phyloP scores from a whole-genome alignment of 2,797 vertebrate genomes.

The Tinamus major region DNA sequence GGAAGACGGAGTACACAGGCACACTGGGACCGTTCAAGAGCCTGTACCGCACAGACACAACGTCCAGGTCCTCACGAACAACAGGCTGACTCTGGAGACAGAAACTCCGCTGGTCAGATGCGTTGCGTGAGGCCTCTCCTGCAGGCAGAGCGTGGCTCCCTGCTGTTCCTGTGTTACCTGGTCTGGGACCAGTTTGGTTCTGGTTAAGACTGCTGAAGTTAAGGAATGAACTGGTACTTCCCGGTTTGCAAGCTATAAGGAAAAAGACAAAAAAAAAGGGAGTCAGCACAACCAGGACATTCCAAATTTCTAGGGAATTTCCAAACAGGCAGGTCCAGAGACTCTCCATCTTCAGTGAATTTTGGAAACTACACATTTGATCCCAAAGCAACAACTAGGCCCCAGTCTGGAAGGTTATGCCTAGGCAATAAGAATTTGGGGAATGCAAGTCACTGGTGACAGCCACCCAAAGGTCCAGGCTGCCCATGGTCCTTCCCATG shows the following conservation, averaged over 20 bases:
- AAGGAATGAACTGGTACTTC: slow-evolving; percentile 63
- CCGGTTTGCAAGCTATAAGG: slow-evolving; percentile 86
- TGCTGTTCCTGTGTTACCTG: background rate
- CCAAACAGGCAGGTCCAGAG: background rate
- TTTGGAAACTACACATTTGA: background rate
- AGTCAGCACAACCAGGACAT: background rate
- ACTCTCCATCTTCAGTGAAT: background rate
- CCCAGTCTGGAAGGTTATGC: background rate
- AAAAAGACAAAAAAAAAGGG: background rate
- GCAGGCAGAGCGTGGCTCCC: background rate
- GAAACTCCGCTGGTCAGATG: background rate
- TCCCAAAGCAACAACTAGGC: background rate
- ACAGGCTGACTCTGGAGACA: slow-evolving; percentile 86
- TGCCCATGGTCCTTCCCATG: background rate
- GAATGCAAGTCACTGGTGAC: background rate
- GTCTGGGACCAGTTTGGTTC: slow-evolving; percentile 21
- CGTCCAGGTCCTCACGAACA: slow-evolving; percentile 87
- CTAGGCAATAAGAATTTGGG: background rate
- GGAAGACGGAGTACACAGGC: slow-evolving; percentile 74
- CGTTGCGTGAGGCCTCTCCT: accelerated
- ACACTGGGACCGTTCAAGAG: slow-evolving; percentile 80
- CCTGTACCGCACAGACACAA: slow-evolving; percentile 87
- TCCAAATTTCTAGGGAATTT: background rate
- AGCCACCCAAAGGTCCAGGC: background rate
- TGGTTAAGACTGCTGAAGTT: slow-evolving; percentile 66